Percentiles rank a stretch among this genome's conserved stretches.
phyloP scores from a whole-genome alignment of 2,113 vertebrate species.

The Gopherus evgoodei region DNA sequence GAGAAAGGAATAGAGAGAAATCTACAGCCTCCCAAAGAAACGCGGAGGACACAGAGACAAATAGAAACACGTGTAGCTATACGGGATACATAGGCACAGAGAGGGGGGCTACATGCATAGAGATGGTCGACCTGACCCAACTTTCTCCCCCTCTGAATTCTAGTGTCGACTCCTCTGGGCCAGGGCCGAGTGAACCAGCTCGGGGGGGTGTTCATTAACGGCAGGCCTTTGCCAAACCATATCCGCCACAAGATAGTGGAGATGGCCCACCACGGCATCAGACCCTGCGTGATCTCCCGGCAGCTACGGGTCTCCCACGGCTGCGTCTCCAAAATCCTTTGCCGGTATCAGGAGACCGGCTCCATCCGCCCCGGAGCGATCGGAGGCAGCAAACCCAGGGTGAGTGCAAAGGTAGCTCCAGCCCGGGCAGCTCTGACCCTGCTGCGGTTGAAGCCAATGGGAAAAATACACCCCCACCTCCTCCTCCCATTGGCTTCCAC shows the following conservation, averaged over 20 bases:
- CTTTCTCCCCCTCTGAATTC: background rate
- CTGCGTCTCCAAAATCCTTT: slow-evolving; percentile 98
- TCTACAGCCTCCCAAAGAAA: too few species aligned
- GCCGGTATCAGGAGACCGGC: slow-evolving; percentile 97
- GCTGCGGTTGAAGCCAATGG: background rate
- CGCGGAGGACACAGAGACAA: background rate
- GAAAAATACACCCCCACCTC: too few species aligned
- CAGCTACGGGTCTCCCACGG: slow-evolving; percentile 97
- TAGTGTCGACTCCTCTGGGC: slow-evolving; percentile 98
- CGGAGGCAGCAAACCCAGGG: slow-evolving; percentile 98
- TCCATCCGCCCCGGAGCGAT: slow-evolving; percentile 98
- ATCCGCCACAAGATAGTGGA: slow-evolving; percentile 99
- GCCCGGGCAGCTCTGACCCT: background rate
- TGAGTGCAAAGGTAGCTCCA: slow-evolving; percentile 81
- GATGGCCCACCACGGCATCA: slow-evolving; percentile 98
- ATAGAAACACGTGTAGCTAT: background rate
- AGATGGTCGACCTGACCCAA: accelerated
- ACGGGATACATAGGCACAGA: background rate
- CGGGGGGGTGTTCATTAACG: slow-evolving; percentile 98
- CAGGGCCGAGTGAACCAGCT: slow-evolving; percentile 98
- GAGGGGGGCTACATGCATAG: too few species aligned
- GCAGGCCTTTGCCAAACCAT: slow-evolving; percentile 95
- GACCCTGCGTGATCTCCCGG: slow-evolving; percentile 97
- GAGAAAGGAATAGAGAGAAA: background rate
- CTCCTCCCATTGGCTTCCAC: background rate